Evolutionary conservation across 2,113 vertebrate species (phyloP).

Genomic region (Bathybates hornii): DNA sequence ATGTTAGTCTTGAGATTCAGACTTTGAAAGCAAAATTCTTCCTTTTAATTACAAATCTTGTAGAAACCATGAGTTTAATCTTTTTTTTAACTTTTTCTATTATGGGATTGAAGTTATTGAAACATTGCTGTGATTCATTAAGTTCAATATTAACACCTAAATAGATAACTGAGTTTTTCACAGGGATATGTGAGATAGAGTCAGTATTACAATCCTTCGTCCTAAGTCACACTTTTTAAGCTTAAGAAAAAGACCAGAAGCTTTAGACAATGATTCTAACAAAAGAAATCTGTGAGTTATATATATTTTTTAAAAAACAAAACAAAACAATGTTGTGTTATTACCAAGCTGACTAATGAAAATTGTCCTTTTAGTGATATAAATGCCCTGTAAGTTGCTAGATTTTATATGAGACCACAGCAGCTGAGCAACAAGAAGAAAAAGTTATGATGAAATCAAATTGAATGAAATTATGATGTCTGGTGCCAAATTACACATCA

Average conservation of each 20-base stretch:
- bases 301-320: fast-evolving
- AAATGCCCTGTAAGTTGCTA: background rate
- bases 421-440: background rate
- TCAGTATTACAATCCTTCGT: background rate
- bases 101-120: background rate
- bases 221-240: background rate
- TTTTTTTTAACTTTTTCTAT: background rate
- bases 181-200: background rate
- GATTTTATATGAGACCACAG: background rate
- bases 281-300: background rate
- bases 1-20: background rate
- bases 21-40: background rate
- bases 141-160: background rate
- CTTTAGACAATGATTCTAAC: background rate
- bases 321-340: background rate
- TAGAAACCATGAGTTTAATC: background rate
- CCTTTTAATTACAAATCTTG: background rate
- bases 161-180: background rate
- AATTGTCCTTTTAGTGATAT: background rate
- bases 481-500: background rate
- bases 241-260: background rate
- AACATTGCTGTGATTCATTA: background rate
- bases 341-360: background rate
- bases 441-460: background rate
- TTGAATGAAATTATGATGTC: background rate